Evolutionary conservation across 2,797 vertebrate genomes (phyloP).

Genomic region (Oophaga sylvatica): DNA sequence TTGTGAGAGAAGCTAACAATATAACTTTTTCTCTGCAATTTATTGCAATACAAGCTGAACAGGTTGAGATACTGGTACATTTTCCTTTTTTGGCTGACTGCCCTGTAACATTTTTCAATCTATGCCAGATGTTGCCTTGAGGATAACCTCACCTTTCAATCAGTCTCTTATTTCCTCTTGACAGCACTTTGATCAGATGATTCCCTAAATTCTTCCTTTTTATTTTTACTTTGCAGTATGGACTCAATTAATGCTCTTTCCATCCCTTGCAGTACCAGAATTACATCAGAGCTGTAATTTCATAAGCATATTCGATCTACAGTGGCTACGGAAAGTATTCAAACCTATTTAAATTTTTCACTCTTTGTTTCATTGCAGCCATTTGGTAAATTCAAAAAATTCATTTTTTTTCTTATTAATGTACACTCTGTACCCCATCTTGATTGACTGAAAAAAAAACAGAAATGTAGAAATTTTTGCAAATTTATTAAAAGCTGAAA

Average conservation of each 20-base stretch:
- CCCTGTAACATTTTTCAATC: slow-evolving; percentile 2
- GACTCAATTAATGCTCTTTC: not conserved
- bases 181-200: slow-evolving; percentile 8
- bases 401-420: no score
- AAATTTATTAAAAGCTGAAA: no score
- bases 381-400: no score
- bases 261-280: not conserved
- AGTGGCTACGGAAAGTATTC: no score
- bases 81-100: slow-evolving; percentile 1
- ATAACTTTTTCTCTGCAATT: not conserved
- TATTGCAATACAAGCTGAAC: not conserved
- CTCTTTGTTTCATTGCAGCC: no score
- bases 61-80: not conserved
- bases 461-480: no score
- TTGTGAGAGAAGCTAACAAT: not conserved
- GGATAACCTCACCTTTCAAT: slow-evolving; percentile 4
- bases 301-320: not conserved
- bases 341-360: no score
- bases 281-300: slow-evolving; percentile 6
- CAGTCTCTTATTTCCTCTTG: slow-evolving; percentile 1
- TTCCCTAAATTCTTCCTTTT: slow-evolving; percentile 12
- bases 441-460: no score
- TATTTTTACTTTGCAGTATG: not conserved
- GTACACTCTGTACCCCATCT: no score
- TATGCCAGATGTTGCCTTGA: slow-evolving; percentile 9